A percentile compares a stretch with the other conserved stretches of the same genome.
Evolutionary conservation across 2,797 vertebrate species (phyloP).

Genomic region (Acrocephalus scirpaceus): DNA sequence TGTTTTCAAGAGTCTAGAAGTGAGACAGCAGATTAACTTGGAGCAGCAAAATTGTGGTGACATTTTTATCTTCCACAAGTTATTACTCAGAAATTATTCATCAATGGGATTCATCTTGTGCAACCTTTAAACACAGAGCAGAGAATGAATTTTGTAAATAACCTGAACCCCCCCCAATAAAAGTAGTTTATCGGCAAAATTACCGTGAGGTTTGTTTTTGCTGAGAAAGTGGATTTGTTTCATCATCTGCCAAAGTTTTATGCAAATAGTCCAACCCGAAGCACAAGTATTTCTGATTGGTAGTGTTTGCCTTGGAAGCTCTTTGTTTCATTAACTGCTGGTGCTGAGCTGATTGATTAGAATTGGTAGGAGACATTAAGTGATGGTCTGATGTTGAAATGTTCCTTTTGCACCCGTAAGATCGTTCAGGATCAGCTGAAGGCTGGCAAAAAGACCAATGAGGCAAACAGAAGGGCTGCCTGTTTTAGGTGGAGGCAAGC

Average conservation of each 20-base stretch:
- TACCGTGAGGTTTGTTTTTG: slow-evolving; percentile 28
- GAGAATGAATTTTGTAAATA: slow-evolving; percentile 33
- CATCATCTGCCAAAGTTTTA: slow-evolving; percentile 53
- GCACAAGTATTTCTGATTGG: slow-evolving; percentile 28
- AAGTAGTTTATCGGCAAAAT: slow-evolving; percentile 41
- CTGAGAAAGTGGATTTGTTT: slow-evolving; percentile 50
- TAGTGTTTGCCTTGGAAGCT: slow-evolving; percentile 21
- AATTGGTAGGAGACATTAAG: not conserved
- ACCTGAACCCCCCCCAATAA: not conserved
- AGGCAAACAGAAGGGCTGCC: not conserved
- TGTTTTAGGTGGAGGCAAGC: not conserved
- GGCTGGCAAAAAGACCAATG: not conserved
- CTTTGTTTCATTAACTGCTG: not conserved
- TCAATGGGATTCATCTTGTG: not conserved
- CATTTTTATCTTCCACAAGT: not conserved
- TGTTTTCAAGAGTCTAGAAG: not conserved
- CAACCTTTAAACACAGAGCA: slow-evolving; percentile 21
- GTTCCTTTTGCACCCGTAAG: not conserved
- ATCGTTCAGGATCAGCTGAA: not conserved
- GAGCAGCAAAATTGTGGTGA: not conserved
- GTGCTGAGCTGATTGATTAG: slow-evolving; percentile 40
- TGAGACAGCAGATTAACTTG: not conserved
- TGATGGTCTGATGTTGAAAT: not conserved
- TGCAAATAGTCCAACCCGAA: slow-evolving; percentile 48
- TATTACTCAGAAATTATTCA: slow-evolving; percentile 23